Evolutionary conservation across 2,113 vertebrate genomes (phyloP), one percentile per base, ranked within the genome.

Genomic region (Sphaerodactylus townsendi): DNA sequence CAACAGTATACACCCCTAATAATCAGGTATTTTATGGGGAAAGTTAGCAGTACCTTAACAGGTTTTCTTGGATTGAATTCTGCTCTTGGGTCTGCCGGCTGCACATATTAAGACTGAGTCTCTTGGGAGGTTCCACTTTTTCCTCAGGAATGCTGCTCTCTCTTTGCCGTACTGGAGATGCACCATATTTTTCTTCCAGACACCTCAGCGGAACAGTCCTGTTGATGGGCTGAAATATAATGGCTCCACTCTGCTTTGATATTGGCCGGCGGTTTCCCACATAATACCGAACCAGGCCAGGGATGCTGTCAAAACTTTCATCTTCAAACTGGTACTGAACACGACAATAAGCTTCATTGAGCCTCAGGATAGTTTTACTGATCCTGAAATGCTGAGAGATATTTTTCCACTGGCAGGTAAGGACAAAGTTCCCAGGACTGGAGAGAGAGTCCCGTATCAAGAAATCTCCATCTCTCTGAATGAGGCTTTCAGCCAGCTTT

Each of bases 151-250:
- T 62, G 71, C 83, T 87, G 81, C 85, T 46, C 11, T 93, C 92
- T 21, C 62, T 92, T 39, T 93, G 91, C 0, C 86, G 90, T 68
- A 90, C 84, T 0, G 94, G 82, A 41, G 95, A 94, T 44, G 95
- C 37, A 8, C 97, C 95, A 0, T 99, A 99, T 83, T 97, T 98
- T 81, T 99, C 98, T 87, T 99, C 98, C 84, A 99, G 91, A 92
- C 96, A 98, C 84, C 97, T 96, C 59, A 99, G 95, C 5, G 99
- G 99, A 85, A 99, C 95, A 1, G 91, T 96, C 88, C 99, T 93
- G 95, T 98, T 99, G 93, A 99, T 90, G 13, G 99, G 99, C 94
- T 99, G 98, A 93, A 99, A 99, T 94, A 99, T 98, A 92, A 99
- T 96, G 82, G 98, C 98, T 5, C 98, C 98, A 0, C 97, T 98